Conservation (phyloP, 1,140 invertebrate species). For the Marisa cornuarietis region DNA sequence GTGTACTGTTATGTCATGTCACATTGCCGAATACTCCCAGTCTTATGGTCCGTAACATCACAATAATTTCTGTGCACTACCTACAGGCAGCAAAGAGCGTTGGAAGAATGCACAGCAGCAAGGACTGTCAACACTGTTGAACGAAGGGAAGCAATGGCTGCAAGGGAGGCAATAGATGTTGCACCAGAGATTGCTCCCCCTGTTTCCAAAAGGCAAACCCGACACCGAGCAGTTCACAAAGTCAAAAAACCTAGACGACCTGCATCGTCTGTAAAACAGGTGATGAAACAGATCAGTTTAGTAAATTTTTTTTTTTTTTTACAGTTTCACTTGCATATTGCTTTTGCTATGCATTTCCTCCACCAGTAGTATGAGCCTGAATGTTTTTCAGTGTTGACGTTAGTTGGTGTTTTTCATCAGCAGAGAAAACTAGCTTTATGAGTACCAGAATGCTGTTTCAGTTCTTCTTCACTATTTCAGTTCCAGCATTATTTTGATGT, state of each 20-base stretch:
- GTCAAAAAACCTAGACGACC: slow-evolving; percentile 1
- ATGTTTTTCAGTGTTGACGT: no score
- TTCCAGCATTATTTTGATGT: no score
- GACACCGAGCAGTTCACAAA: not conserved
- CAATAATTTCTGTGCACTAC: not conserved
- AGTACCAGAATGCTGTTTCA: no score
- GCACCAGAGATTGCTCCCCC: not conserved
- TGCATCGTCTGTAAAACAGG: slow-evolving; percentile 16
- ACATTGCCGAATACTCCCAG: no score
- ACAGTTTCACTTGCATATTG: no score
- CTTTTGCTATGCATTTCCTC: no score
- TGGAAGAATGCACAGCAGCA: slow-evolving; percentile 11
- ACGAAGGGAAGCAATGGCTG: not conserved
- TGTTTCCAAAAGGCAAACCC: not conserved
- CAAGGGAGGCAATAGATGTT: not conserved
- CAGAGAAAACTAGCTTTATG: no score
- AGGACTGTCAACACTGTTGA: not conserved
- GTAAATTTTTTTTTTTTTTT: no score
- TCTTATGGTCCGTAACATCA: no score
- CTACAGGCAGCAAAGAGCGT: slow-evolving; percentile 11
- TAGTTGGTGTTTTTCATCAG: no score
- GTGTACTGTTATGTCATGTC: not conserved
- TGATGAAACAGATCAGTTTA: not conserved
- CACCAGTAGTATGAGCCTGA: no score
- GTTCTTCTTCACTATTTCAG: no score